These are phyloP conservation scores for Bradypodion ventrale DNA, from an alignment of 2,797 vertebrate species.

Conservation along the genomic window DNA sequence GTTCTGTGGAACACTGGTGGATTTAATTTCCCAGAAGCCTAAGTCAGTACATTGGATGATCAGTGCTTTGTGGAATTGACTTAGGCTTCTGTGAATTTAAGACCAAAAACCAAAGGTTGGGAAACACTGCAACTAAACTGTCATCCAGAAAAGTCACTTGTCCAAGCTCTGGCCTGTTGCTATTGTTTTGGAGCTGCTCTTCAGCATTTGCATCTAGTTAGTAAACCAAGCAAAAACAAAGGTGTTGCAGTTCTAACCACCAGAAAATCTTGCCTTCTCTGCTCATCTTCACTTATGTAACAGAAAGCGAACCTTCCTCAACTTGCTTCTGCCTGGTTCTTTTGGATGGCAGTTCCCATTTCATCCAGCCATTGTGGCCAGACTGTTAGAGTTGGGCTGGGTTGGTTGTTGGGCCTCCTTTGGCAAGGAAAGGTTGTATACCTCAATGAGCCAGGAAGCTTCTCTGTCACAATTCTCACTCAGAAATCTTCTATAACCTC, in stretches of 20 bases:
- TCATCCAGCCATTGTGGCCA: neutral
- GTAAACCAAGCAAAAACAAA: too few relatives aligned
- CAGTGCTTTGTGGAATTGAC: too few relatives aligned
- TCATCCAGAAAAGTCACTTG: neutral
- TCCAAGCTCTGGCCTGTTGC: neutral
- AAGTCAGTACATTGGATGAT: too few relatives aligned
- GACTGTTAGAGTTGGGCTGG: neutral
- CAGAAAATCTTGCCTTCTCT: neutral
- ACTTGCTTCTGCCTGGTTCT: neutral
- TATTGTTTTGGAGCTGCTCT: neutral
- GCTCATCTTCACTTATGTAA: neutral
- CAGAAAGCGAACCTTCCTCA: neutral
- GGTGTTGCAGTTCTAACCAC: too few relatives aligned
- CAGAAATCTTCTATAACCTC: neutral
- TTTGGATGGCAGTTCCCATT: neutral
- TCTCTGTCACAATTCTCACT: neutral
- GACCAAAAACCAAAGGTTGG: too few relatives aligned
- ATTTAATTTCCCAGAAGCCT: too few relatives aligned
- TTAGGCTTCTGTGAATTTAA: too few relatives aligned
- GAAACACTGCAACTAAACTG: too few relatives aligned
- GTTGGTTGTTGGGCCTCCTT: too few relatives aligned
- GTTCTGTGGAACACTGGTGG: too few relatives aligned
- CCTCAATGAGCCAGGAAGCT: neutral
- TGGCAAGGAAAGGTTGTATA: neutral
- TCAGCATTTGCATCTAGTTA: too few relatives aligned